Evolutionary conservation across 2,888 invertebrate species (phyloP), one percentile per base, ranked within the genome.

Genomic region (Brenthis daphne): DNA sequence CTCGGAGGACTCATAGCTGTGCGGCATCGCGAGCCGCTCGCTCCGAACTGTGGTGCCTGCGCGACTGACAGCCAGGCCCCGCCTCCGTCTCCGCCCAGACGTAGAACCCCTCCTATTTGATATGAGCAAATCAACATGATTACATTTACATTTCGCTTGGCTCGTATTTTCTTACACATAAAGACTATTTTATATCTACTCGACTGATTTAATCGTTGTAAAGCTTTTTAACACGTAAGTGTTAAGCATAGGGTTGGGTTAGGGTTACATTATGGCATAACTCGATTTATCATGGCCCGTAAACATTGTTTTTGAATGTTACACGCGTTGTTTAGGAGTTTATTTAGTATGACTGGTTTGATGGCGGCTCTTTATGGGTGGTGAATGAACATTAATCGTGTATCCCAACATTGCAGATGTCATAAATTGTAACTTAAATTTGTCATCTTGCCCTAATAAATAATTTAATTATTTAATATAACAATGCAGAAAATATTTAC

Each of bases 1-100:
- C 92, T 92, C 86, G 91, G 92, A 78, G 90, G 89, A 80, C 85
- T 88, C 92, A 92, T 92, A 74, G 83, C 83, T 94, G 88, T 88
- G 89, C 90, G 91, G 87, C 92, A 91, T 91, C 82, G 87, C 91
- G 88, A 80, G 87, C 88, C 87, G 89, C 89, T 82, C 82, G 83
- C 85, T 81, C 80, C 80, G 78, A 76, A 90, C 91, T 90, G 81
- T 83, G 80, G 81, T 75, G 77, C 73, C 71, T 56, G 72, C 67
- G 73, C 77, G 76, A 77, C 79, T 76, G 78, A 71, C 64, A 67
- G 61, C 68, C 64, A 73, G 68, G 77, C 80, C 75, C 80, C 80
- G 80, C 80, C 80, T 77, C 68, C 37, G 64, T 57, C 77, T 71
- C 82, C 86, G 85, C 88, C 86, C 81, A 79, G 77, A 72, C 64